These are phyloP conservation scores for Budorcas taxicolor DNA, from an alignment of 2,113 vertebrate species.

Conservation along the genomic window DNA sequence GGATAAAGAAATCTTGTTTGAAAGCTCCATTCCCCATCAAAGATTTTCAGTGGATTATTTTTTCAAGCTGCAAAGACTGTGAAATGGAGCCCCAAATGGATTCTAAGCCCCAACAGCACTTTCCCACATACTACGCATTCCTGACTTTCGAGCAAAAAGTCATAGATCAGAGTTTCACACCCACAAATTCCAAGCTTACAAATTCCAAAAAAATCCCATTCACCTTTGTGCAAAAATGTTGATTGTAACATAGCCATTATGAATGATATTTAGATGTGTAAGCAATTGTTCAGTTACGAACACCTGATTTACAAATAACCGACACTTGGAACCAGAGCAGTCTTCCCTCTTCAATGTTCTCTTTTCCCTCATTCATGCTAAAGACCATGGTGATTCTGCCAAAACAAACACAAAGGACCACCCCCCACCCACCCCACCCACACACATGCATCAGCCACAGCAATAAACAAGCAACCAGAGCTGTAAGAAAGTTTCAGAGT, in stretches of 20 bases:
- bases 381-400: not conserved
- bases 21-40: slow-evolving; percentile 21
- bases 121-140: slow-evolving; percentile 47
- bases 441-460: not conserved
- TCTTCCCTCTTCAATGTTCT: not conserved
- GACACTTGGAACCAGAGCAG: not conserved
- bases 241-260: not conserved
- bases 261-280: not conserved
- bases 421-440: too few relatives aligned
- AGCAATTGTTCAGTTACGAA: not conserved
- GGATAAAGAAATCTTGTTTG: slow-evolving; percentile 42
- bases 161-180: not conserved
- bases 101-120: not conserved
- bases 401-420: not conserved
- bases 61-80: slow-evolving; percentile 26
- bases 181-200: not conserved
- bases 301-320: not conserved
- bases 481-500: not conserved
- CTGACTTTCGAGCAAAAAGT: slow-evolving; percentile 17
- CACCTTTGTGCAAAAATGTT: not conserved
- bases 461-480: not conserved
- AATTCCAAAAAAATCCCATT: not conserved
- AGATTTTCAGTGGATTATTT: slow-evolving; percentile 44
- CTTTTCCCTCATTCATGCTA: not conserved
- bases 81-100: slow-evolving; percentile 48